These are phyloP conservation scores for Muscicapa comitata DNA, from an alignment of 2,797 vertebrate species.

Conservation along the genomic window DNA sequence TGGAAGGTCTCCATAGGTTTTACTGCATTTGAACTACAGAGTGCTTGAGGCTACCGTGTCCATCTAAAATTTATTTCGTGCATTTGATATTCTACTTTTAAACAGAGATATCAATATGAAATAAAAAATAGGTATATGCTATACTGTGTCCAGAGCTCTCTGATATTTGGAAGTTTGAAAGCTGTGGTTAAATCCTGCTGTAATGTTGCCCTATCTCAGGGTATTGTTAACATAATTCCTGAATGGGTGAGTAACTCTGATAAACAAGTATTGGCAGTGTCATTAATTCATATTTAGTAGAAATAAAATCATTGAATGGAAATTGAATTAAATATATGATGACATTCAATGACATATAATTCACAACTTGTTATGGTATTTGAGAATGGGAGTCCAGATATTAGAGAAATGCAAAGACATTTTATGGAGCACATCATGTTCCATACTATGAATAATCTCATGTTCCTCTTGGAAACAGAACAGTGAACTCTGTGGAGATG, in stretches of 20 bases:
- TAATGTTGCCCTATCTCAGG: not conserved
- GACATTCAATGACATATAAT: not conserved
- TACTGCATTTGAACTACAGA: not conserved
- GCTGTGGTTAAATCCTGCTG: not conserved
- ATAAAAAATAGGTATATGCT: not conserved
- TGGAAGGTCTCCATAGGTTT: not conserved
- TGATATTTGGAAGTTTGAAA: not conserved
- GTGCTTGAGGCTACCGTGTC: not conserved
- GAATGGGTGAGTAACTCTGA: not conserved
- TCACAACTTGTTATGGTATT: not conserved
- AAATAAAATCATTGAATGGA: not conserved
- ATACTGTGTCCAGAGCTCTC: not conserved
- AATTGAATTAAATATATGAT: not conserved
- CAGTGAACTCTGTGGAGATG: not conserved
- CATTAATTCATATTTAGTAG: not conserved
- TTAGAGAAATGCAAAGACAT: not conserved
- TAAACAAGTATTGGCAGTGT: not conserved
- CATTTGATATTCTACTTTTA: not conserved
- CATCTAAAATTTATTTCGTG: not conserved
- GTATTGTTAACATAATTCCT: not conserved
- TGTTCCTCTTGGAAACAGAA: not conserved
- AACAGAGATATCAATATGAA: not conserved
- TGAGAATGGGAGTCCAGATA: not conserved
- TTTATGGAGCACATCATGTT: not conserved
- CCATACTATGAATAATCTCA: not conserved